Percentiles rank a stretch among this genome's conserved stretches.
phyloP scores from a whole-genome alignment of 2,888 invertebrate genomes.

The Dynastes tityus region DNA sequence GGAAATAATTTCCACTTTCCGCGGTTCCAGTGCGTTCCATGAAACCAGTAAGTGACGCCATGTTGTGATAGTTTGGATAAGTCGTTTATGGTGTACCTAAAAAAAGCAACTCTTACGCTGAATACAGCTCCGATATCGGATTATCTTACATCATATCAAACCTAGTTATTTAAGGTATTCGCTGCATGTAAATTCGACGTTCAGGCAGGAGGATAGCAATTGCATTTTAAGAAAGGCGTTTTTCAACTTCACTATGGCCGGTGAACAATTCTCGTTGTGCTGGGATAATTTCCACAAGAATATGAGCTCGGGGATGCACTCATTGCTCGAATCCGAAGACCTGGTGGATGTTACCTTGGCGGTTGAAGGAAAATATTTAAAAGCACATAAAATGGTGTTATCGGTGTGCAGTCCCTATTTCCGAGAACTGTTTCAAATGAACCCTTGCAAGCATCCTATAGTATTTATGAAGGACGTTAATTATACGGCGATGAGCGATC shows the following conservation, averaged over 20 bases:
- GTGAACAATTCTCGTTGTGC: slow-evolving; percentile 80
- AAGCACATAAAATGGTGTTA: slow-evolving; percentile 81
- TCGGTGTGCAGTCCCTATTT: slow-evolving; percentile 83
- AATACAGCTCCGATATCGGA: neutral
- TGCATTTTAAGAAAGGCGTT: too few relatives aligned
- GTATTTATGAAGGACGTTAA: slow-evolving; percentile 75
- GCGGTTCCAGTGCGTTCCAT: neutral
- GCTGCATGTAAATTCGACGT: neutral
- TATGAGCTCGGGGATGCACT: slow-evolving; percentile 78
- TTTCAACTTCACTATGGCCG: slow-evolving; percentile 68
- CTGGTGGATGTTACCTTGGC: slow-evolving; percentile 68
- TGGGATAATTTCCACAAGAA: slow-evolving; percentile 85
- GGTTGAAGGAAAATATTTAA: slow-evolving; percentile 75
- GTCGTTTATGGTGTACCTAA: neutral
- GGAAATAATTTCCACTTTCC: too few relatives aligned
- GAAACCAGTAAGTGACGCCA: neutral
- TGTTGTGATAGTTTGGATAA: neutral
- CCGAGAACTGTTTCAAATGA: slow-evolving; percentile 79
- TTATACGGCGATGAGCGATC: slow-evolving; percentile 73
- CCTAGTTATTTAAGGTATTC: neutral
- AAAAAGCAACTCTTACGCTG: neutral
- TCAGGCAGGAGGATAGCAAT: too few relatives aligned
- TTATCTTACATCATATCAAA: neutral
- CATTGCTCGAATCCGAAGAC: slow-evolving; percentile 66
- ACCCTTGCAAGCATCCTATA: slow-evolving; percentile 80